Evolutionary conservation across 2,888 invertebrate species (phyloP), one percentile per base, ranked within the genome.

Genomic region (Meandrusa payeni): DNA sequence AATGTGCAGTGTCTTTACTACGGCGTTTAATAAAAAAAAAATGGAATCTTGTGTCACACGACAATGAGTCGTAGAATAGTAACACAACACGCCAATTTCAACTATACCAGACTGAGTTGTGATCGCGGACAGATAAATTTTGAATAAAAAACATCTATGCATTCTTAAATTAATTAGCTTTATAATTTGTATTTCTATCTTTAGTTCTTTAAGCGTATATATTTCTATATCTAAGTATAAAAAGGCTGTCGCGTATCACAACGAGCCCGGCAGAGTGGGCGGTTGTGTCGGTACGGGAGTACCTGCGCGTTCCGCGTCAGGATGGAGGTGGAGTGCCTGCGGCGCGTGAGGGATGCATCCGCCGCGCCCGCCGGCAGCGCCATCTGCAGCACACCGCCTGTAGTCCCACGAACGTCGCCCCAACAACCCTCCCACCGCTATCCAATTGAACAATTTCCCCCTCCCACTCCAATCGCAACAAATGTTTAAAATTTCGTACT

Each of bases 291-390:
- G 52, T 44, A 57, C 52, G 55, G 42, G 59, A 61, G 65, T 90
- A 90, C 90, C 90, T 91, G 91, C 71, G 88, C 89, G 86, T 85
- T 90, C 82, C 89, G 85, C 70, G 88, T 89, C 82, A 91, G 89
- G 86, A 91, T 89, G 73, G 91, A 91, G 73, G 93, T 93, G 86
- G 93, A 93, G 90, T 93, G 93, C 61, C 93, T 90, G 71, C 93
- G 91, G 76, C 91, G 90, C 64, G 93, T 93, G 80, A 93, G 90
- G 78, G 91, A 91, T 72, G 91, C 78, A 70, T 89, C 81, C 51
- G 56, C 53, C 42, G 67, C 67, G 54, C 69, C 68, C 58, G 68
- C 61, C 59, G 64, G 65, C 53, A 61, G 64, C 80, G 68, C 76
- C 83, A 81, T 74, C 82, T 80, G 82, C 64, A 73, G 63, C 74